A percentile compares a stretch with the other conserved stretches of the same genome.
These are phyloP conservation scores for Drosophila varians DNA, from an alignment of 1,140 invertebrate genomes.

Conservation along the genomic window DNA sequence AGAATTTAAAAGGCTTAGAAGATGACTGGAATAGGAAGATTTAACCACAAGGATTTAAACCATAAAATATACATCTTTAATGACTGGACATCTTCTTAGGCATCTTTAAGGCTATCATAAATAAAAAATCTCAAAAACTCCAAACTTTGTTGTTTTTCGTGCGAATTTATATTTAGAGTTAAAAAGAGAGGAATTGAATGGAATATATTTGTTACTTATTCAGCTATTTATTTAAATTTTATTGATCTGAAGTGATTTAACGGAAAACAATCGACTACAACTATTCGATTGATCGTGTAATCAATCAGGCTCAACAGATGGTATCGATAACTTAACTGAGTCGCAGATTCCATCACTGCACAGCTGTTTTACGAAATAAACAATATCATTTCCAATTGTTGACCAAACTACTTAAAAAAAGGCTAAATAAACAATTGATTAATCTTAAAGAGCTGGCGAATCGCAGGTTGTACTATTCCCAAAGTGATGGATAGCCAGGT, in stretches of 20 bases:
- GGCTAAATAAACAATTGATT: slow-evolving; percentile 49
- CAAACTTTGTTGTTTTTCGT: slow-evolving; percentile 12
- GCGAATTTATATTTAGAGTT: slow-evolving; percentile 15
- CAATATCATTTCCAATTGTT: slow-evolving; percentile 18
- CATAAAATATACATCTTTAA: too few species aligned
- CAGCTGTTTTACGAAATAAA: slow-evolving; percentile 34
- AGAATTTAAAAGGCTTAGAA: too few species aligned
- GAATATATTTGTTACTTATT: too few species aligned
- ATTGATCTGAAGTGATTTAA: neutral
- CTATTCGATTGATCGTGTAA: neutral
- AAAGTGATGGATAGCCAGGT: slow-evolving; percentile 74
- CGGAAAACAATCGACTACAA: neutral
- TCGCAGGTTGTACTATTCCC: slow-evolving; percentile 27
- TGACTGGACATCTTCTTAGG: too few species aligned
- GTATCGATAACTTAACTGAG: neutral
- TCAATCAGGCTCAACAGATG: neutral
- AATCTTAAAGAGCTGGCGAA: slow-evolving; percentile 51
- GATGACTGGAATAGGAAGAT: too few species aligned
- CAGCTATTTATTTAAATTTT: slow-evolving; percentile 24
- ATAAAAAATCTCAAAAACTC: slow-evolving; percentile 16
- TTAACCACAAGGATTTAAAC: too few species aligned
- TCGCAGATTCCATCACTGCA: slow-evolving; percentile 1
- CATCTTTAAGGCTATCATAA: too few species aligned
- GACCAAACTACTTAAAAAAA: slow-evolving; percentile 17
- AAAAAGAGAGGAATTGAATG: neutral